Evolutionary conservation across 2,888 invertebrate genomes (phyloP).

Genomic region (Melanostoma mellinum): DNA sequence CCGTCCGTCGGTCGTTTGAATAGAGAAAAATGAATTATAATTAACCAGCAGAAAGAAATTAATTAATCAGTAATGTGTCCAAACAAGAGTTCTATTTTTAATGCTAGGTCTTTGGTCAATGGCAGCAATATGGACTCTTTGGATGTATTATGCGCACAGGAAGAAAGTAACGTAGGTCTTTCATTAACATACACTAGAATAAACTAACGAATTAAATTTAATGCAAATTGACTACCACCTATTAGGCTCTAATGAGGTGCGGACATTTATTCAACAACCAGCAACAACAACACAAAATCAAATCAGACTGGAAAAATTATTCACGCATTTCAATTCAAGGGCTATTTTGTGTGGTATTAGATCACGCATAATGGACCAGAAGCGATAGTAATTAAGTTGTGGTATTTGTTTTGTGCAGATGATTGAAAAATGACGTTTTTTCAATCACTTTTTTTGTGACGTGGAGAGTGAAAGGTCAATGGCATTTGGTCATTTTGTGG

Average conservation of each 20-base stretch:
- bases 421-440: too few species aligned
- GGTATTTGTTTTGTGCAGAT: background rate
- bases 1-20: background rate
- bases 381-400: constrained; percentile 22
- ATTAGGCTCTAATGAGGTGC: constrained; percentile 70
- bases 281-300: background rate
- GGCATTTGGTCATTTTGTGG: background rate
- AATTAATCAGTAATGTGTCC: constrained; percentile 73
- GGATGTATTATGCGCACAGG: constrained; percentile 1
- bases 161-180: constrained; percentile 41
- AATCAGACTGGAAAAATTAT: constrained; percentile 12
- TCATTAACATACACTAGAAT: constrained; percentile 56
- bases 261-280: constrained; percentile 36
- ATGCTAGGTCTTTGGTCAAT: constrained; percentile 54
- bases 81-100: constrained; percentile 68
- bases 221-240: constrained; percentile 70
- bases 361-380: constrained; percentile 29
- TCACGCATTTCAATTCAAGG: constrained; percentile 39
- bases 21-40: constrained; percentile 64
- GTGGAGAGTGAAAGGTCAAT: background rate
- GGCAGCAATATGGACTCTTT: background rate
- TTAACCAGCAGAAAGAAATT: constrained; percentile 71
- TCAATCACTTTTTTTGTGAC: background rate
- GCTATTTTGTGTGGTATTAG: constrained; percentile 13
- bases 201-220: constrained; percentile 64